These are phyloP conservation scores for Macrostomum lignano DNA, from an alignment of 1,140 invertebrate species.

Conservation along the genomic window DNA sequence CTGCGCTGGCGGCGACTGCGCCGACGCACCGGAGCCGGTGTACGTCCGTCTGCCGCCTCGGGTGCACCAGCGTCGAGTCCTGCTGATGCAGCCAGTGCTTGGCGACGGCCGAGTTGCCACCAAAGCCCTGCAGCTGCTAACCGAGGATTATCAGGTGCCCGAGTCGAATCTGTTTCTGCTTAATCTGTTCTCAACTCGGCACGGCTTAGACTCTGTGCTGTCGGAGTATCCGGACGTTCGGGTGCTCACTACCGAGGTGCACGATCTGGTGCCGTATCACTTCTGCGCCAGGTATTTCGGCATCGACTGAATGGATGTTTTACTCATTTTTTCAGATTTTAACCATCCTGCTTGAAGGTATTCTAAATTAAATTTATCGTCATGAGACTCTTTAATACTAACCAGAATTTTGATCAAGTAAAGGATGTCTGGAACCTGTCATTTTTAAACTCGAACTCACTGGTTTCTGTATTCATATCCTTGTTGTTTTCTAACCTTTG, in stretches of 20 bases:
- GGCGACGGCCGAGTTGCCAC: constrained; percentile 73
- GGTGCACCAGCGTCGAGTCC: constrained; percentile 51
- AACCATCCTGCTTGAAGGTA: too few relatives aligned
- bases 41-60: constrained; percentile 92
- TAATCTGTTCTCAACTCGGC: constrained; percentile 78
- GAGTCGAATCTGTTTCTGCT: constrained; percentile 76
- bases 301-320: constrained; percentile 45
- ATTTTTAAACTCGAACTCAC: too few relatives aligned
- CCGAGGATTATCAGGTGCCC: constrained; percentile 62
- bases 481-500: too few relatives aligned
- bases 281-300: constrained; percentile 96
- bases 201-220: constrained; percentile 12
- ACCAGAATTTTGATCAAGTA: too few relatives aligned
- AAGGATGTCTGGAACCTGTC: too few relatives aligned
- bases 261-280: constrained; percentile 77
- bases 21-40: constrained; percentile 68
- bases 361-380: too few relatives aligned
- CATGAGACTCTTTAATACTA: too few relatives aligned
- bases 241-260: constrained; percentile 72
- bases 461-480: too few relatives aligned
- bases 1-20: constrained; percentile 53
- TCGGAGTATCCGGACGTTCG: constrained; percentile 54
- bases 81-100: constrained; percentile 96
- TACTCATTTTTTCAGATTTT: background rate
- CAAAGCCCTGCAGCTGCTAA: constrained; percentile 64